Base-by-base conservation (phyloP, 2,888 invertebrate species). In the Ormyrus rosae region DNA sequence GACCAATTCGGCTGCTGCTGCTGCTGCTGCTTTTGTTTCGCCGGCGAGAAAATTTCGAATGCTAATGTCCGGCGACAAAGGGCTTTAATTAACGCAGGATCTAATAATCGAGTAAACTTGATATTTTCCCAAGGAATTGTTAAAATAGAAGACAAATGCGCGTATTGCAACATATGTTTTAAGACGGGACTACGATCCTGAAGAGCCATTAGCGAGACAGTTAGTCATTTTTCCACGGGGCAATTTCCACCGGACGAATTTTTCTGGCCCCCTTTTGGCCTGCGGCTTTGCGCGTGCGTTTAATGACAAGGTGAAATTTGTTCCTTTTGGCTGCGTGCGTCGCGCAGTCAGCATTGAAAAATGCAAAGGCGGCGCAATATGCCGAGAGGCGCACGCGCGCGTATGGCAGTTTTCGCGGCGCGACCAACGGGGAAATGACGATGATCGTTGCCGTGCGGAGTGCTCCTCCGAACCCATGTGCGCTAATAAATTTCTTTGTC, bases 291-390 rank as follows among this genome's bases (percentile, higher is more conserved):
- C 55, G 89, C 90, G 88, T 88, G 89, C 87, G 83, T 82, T 83
- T 90, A 90, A 90, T 90, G 86, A 89, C 86, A 88, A 87, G 87
- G 85, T 87, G 84, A 85, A 78, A 83, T 83, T 83, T 85, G 34
- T 85, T 83, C 84, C 84, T 82, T 81, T 83, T 81, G 86, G 46
- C 19, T 9, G 4, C 46, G 19, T 58, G 51, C 46, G 84, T 84
- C 34, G 83, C 86, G 83, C 87, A 89, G 89, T 90, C 89, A 89
- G 86, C 85, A 82, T 82, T 86, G 85, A 88, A 89, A 90, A 89
- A 88, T 88, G 87, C 85, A 88, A 88, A 88, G 86, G 84, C 85
- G 84, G 65, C 34, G 58, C 64, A 48, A 56, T 65, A 56, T 53
- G 55, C 45, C 84, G 84, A 34, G 34, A 34, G 34, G 82, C 70